Evolutionary conservation across 1,140 invertebrate species (phyloP), one percentile per base, ranked within the genome.

Genomic region (Oreohelix idahoensis): DNA sequence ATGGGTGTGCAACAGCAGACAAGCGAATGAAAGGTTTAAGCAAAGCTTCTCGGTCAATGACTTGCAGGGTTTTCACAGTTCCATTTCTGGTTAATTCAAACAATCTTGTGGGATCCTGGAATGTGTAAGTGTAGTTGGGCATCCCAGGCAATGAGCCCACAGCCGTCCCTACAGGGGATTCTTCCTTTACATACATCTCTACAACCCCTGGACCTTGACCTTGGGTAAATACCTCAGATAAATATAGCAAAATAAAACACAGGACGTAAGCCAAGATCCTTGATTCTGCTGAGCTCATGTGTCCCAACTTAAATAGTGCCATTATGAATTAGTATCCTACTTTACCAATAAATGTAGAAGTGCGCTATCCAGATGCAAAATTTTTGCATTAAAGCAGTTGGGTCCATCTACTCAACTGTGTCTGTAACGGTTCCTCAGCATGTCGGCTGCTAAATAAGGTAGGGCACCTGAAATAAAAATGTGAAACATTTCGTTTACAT

Each of bases 11-110:
- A 10, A 84, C n/a, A 29, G 87, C 79, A 70, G 87, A 85, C 32
- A 89, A 58, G 53, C 82, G 81, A 73, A 89, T 83, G 35, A 80
- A 29, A 69, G 83, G 71, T 49, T 84, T 58, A 20, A 42, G 20
- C n/a, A 89, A 73, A n/a, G 58, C 63, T 74, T 89, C 88, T 13
- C 88, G 83, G 75, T 89, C 87, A 75, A 89, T 84, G 45, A 63
- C 42, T 5, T 58, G 36, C 53, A 63, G 76, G 36, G 87, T 89
- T 66, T 53, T 84, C 4, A 84, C 75, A 42, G 84, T 86, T n/a
- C 86, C 81, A 5, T 39, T 69, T 23, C 53, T 32, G 71, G 87
- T 77, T 13, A 89, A 81, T n/a, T 76, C 81, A 63, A 89, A 89
- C 26, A 82, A 80, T 0, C 63, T 23, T 29, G 85, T 86, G 5